Evolutionary conservation across 2,888 invertebrate genomes (phyloP), one percentile per base, ranked within the genome.

Genomic region (Lasiommata megera): DNA sequence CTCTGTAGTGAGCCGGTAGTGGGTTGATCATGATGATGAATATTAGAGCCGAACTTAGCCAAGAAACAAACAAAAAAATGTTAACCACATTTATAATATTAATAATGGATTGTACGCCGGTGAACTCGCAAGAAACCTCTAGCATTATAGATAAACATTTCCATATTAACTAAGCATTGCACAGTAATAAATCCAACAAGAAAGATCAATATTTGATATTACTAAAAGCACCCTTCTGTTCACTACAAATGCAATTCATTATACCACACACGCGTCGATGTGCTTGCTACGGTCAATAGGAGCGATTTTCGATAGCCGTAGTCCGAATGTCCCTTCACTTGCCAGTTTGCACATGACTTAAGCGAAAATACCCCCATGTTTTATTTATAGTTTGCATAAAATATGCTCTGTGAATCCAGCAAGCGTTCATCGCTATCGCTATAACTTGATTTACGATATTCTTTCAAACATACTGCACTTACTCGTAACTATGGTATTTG

Each of bases 141-240:
- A n/a, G n/a, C n/a, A n/a, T n/a, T n/a, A n/a, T n/a, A n/a, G n/a
- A n/a, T n/a, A n/a, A n/a, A n/a, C n/a, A n/a, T n/a, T n/a, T n/a
- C n/a, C n/a, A n/a, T n/a, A n/a, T n/a, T n/a, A n/a, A n/a, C n/a
- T n/a, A 23, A 23, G 3, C 23, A 23, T 23, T 23, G 23, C 23
- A 23, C 31, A 29, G 50, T 37, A 61, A 61, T 61, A 63, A 61
- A 58, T 63, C 73, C 74, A 73, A 72, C 65, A 67, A 58, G 73
- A 81, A 82, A 82, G 82, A 84, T 85, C 85, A 84, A 86, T 84
- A 83, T 83, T 83, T 79, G 80, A 63, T 66, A 63, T 58, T 62
- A 65, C 67, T 67, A 67, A 72, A 72, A 75, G 74, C 79, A 80
- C 85, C 83, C 80, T 83, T 84, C 76, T 81, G 74, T 81, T 84